Percentiles rank a stretch among this genome's conserved stretches.
Evolutionary conservation across 2,888 invertebrate genomes (phyloP).

Genomic region (Spisula solida): DNA sequence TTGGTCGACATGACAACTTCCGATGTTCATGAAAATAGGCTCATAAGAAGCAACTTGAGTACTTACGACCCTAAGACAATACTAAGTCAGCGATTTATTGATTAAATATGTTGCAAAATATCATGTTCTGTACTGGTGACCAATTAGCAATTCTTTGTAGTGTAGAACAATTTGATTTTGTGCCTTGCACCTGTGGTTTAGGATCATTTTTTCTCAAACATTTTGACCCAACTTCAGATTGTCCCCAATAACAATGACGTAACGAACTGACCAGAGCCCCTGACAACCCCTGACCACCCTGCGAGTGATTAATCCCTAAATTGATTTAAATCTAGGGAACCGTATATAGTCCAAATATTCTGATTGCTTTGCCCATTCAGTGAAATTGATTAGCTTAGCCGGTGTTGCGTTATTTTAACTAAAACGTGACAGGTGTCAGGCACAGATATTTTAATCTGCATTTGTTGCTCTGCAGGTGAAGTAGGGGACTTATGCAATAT

Average conservation of each 20-base stretch:
- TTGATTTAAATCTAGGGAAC: constrained; percentile 30
- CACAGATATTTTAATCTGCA: constrained; percentile 37
- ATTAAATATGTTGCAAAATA: no score
- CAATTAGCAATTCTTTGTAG: no score
- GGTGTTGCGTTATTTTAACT: constrained; percentile 41
- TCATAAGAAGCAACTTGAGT: no score
- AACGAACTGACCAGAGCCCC: constrained; percentile 32
- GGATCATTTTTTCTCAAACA: not conserved
- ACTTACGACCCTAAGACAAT: no score
- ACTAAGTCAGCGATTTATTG: no score
- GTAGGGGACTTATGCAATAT: not conserved
- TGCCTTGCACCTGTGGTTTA: not conserved
- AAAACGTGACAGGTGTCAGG: constrained; percentile 51
- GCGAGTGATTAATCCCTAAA: constrained; percentile 35
- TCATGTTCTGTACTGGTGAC: no score
- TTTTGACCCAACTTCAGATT: not conserved
- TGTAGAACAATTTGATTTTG: no score
- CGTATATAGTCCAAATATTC: constrained; percentile 29
- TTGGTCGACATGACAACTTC: no score
- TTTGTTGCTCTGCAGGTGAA: constrained; percentile 44
- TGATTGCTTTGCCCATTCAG: constrained; percentile 35
- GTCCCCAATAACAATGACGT: not conserved
- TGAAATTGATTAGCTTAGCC: constrained; percentile 17
- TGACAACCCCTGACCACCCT: constrained; percentile 38
- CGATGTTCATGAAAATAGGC: no score